Evolutionary conservation across 2,888 invertebrate species (phyloP).

Genomic region (Chelonus formosanus): DNA sequence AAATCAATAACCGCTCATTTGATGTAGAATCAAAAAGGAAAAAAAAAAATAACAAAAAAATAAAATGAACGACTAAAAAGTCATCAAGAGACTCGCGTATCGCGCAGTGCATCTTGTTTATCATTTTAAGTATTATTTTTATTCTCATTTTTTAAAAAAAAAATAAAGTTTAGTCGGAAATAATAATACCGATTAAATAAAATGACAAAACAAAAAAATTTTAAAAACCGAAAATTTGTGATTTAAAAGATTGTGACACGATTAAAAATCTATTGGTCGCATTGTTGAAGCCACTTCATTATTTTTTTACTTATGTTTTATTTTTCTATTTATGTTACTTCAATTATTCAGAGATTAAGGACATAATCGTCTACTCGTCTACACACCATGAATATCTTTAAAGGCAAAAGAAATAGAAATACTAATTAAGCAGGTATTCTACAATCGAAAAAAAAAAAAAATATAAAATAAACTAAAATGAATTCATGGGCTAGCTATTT

Average conservation of each 20-base stretch:
- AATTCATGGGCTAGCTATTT: too few species aligned
- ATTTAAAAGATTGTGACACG: conserved; percentile 9
- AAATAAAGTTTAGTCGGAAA: neutral
- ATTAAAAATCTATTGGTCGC: conserved; percentile 5
- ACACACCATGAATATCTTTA: conserved; percentile 14
- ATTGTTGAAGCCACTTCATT: conserved; percentile 8
- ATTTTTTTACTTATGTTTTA: neutral
- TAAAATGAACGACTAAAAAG: conserved; percentile 17
- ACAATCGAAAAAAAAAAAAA: conserved; percentile 30
- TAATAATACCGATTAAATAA: conserved; percentile 10
- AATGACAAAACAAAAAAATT: conserved; percentile 4
- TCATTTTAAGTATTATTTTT: conserved; percentile 14
- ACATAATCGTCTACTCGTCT: conserved; percentile 18
- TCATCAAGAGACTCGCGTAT: conserved; percentile 20
- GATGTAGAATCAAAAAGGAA: conserved; percentile 16
- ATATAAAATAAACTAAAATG: conserved; percentile 20
- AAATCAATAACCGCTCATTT: conserved; percentile 20
- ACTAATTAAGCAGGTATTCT: conserved; percentile 30
- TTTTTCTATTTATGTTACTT: conserved; percentile 9
- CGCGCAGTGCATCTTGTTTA: conserved; percentile 18
- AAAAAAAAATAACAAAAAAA: conserved; percentile 19
- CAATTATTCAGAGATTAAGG: neutral
- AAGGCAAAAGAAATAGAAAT: conserved; percentile 29
- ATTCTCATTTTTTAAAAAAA: neutral
- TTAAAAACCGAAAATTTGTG: conserved; percentile 16